These are phyloP conservation scores for Amyelois transitella DNA, from an alignment of 1,140 invertebrate genomes.

Conservation along the genomic window DNA sequence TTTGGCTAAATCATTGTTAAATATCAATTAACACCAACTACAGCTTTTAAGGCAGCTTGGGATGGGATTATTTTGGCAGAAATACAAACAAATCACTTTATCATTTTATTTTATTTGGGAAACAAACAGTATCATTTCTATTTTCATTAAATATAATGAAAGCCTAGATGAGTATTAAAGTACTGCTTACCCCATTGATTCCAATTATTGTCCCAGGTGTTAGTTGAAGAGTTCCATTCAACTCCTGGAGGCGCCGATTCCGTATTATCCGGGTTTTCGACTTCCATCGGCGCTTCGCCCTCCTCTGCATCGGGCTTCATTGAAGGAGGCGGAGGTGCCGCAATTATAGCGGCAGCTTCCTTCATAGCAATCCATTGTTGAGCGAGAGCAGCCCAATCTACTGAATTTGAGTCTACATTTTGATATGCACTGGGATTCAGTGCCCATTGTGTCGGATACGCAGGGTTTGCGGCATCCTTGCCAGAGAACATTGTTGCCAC, in stretches of 20 bases:
- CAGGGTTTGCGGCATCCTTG: slow-evolving; percentile 73
- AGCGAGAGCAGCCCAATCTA: slow-evolving; percentile 96
- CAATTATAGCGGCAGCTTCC: slow-evolving; percentile 75
- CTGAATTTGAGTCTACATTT: slow-evolving; percentile 78
- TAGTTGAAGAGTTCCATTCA: slow-evolving; percentile 55
- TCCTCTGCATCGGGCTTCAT: slow-evolving; percentile 76
- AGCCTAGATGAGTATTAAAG: no score
- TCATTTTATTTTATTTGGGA: no score
- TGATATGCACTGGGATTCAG: slow-evolving; percentile 82
- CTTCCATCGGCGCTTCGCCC: slow-evolving; percentile 90
- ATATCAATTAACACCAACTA: no score
- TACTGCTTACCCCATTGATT: slow-evolving; percentile 77
- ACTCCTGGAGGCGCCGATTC: slow-evolving; percentile 42
- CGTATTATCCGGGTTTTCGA: slow-evolving; percentile 76
- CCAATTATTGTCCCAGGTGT: slow-evolving; percentile 76
- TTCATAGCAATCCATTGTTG: slow-evolving; percentile 99
- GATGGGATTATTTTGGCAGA: no score
- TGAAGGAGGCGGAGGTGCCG: slow-evolving; percentile 69
- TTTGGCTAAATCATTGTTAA: no score
- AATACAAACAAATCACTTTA: no score
- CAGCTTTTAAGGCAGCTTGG: no score
- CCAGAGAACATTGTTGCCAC: slow-evolving; percentile 57
- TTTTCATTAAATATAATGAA: no score
- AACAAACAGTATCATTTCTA: no score
- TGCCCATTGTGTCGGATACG: slow-evolving; percentile 83